A percentile compares a stretch with the other conserved stretches of the same genome.
phyloP scores from a whole-genome alignment of 2,797 vertebrate species.

The Muscicapa striata region DNA sequence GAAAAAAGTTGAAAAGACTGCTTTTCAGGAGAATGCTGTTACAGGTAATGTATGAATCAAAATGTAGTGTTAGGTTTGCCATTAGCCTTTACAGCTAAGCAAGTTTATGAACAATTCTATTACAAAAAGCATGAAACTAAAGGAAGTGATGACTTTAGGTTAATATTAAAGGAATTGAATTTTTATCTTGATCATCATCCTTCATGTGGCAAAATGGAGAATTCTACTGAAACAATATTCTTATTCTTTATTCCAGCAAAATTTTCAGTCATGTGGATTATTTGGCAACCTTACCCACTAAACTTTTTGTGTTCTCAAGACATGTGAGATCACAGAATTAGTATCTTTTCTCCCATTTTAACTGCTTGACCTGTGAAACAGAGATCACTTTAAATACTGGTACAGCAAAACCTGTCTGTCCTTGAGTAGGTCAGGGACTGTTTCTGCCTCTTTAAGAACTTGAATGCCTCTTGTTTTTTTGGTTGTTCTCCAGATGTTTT shows the following conservation, averaged over 20 bases:
- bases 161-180: background rate
- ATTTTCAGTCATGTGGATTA: background rate
- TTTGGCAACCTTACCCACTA: background rate
- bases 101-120: background rate
- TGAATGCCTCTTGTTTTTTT: background rate
- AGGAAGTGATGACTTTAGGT: background rate
- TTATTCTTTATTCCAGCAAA: background rate
- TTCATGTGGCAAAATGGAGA: background rate
- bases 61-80: background rate
- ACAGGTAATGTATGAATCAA: background rate
- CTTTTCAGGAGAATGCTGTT: background rate
- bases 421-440: background rate
- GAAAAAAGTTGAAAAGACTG: background rate
- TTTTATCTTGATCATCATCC: background rate
- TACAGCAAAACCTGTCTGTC: background rate
- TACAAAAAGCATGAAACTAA: background rate
- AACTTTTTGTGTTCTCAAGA: background rate
- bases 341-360: background rate
- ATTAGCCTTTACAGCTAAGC: background rate
- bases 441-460: background rate
- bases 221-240: background rate
- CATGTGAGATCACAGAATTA: fast-evolving
- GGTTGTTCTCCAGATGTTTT: background rate
- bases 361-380: background rate
- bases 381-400: background rate